Conservation (phyloP, 2,888 invertebrate species). For the Ophion obscuratus region DNA sequence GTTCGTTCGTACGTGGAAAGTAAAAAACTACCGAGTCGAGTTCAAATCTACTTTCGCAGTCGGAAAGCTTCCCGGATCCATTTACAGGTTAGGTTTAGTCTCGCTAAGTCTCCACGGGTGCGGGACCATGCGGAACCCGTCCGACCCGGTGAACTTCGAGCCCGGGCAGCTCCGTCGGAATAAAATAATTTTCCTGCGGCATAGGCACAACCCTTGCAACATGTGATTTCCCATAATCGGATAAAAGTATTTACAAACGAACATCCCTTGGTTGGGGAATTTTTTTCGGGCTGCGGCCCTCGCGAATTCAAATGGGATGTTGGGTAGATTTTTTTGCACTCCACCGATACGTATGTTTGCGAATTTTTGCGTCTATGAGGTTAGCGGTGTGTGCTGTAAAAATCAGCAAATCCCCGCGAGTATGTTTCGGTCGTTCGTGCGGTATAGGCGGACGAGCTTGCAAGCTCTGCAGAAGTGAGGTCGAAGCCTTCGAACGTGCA, state of each 20-base stretch:
- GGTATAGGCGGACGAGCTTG: constrained; percentile 43
- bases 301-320: background rate
- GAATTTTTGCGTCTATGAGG: constrained; percentile 30
- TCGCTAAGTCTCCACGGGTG: background rate
- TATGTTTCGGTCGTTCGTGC: constrained; percentile 11
- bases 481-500: constrained; percentile 22
- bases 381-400: constrained; percentile 32
- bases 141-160: background rate
- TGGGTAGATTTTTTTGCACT: background rate
- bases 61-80: background rate
- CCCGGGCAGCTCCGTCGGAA: background rate
- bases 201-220: background rate
- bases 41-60: background rate
- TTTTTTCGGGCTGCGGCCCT: background rate
- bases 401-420: constrained; percentile 48
- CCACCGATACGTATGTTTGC: constrained; percentile 22
- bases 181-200: background rate
- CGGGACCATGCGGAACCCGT: background rate
- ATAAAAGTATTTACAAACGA: constrained; percentile 6
- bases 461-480: constrained; percentile 14
- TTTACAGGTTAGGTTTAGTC: background rate
- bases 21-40: background rate
- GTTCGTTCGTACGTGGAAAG: background rate
- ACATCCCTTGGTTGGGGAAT: background rate
- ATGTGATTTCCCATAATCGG: background rate